Evolutionary conservation across 2,888 invertebrate genomes (phyloP), one percentile per base, ranked within the genome.

Genomic region (Gnatocerus cornutus): DNA sequence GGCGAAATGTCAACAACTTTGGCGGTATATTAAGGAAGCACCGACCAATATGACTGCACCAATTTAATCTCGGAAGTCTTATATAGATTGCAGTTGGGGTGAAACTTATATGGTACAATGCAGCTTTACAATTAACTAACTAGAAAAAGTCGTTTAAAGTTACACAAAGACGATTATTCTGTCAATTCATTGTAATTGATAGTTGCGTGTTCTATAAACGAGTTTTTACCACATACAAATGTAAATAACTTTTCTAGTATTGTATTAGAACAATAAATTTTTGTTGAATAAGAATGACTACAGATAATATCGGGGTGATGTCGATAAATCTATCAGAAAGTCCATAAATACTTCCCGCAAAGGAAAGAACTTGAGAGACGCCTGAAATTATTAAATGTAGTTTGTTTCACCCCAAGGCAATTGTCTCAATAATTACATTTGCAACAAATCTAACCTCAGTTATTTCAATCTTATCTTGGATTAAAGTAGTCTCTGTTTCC

Each of bases 21-120:
- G 39, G 61, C 61, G 61, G 61, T 61, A 61, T 61, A 61, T 61
- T 61, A 61, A 37, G 48, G 48, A 39, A 61, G 50, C 48, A 56
- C 43, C n/a, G 59, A 46, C 59, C 59, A 50, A 50, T 48, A 50
- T 50, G 48, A 33, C 30, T 46, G 37, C 61, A 48, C 61, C 33
- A 14, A 50, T 50, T 61, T 61, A 61, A 61, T 50, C 61, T 61
- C 10, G 48, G 37, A 50, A 61, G 48, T 21, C 27, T 50, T 27
- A 39, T 29, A 56, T 46, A 46, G 30, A 61, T 61, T 39, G 37
- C 21, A 61, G 48, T 48, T 61, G 9, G n/a, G 39, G 45, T 13
- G 46, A 45, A 61, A 48, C 48, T 61, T 50, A 9, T n/a, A 27
- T 43, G 41, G 56, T 29, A 56, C 12, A 12, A 30, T 59, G 59